These are phyloP conservation scores for Sylvietta virens DNA, from an alignment of 2,113 vertebrate species.

Conservation along the genomic window DNA sequence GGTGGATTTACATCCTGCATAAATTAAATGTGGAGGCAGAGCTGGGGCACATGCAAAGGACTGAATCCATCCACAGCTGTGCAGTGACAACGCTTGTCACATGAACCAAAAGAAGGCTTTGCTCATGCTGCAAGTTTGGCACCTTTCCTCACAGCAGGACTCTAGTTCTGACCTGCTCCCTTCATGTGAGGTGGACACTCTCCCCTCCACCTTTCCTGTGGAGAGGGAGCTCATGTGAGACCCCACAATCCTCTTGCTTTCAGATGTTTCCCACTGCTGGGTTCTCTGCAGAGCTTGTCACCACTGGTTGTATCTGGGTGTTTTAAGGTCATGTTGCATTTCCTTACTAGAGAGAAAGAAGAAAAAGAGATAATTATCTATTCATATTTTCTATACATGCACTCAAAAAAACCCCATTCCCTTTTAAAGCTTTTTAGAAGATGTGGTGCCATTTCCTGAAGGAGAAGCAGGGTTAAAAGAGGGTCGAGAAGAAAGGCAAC, in stretches of 20 bases:
- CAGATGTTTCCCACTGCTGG: neutral
- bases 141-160: neutral
- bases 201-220: neutral
- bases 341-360: neutral
- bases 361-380: neutral
- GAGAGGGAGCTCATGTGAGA: neutral
- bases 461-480: neutral
- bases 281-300: neutral
- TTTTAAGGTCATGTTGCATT: neutral
- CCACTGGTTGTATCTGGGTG: accelerated
- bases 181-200: neutral
- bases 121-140: neutral
- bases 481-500: neutral
- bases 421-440: neutral
- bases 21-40: neutral
- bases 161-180: neutral
- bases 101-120: neutral
- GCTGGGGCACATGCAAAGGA: neutral
- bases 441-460: neutral
- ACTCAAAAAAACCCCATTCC: neutral
- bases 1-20: neutral
- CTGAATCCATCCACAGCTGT: neutral
- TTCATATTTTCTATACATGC: neutral
- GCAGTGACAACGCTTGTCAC: neutral
- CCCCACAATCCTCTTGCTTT: neutral